A percentile compares a stretch with the other conserved stretches of the same genome.
phyloP scores from a whole-genome alignment of 2,888 invertebrate species.

The Eupsilia transversa region DNA sequence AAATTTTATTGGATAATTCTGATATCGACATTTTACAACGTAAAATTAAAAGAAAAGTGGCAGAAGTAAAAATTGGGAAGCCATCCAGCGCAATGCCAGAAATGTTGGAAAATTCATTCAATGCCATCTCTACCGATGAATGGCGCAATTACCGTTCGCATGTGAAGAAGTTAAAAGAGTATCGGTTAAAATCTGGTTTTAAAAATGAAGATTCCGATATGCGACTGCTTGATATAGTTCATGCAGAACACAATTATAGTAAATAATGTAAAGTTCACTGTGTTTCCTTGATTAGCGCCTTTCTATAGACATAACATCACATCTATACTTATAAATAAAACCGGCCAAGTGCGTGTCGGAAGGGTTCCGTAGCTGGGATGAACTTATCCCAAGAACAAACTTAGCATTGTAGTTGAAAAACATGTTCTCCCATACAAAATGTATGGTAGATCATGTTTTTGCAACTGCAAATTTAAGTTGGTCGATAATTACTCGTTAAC shows the following conservation, averaged over 20 bases:
- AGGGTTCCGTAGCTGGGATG: no score
- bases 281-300: background rate
- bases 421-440: no score
- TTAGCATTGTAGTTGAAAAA: no score
- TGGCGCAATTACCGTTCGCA: background rate
- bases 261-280: slow-evolving; percentile 1
- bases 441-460: no score
- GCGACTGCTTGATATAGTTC: slow-evolving; percentile 3
- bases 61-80: background rate
- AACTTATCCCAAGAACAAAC: no score
- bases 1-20: background rate
- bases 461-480: no score
- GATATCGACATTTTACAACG: slow-evolving; percentile 2
- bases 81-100: background rate
- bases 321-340: no score
- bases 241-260: slow-evolving; percentile 14
- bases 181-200: background rate
- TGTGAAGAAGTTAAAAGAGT: slow-evolving; percentile 6
- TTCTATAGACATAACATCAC: background rate
- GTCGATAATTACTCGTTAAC: no score
- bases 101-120: background rate
- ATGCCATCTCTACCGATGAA: background rate
- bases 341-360: no score
- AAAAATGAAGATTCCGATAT: background rate
- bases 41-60: slow-evolving; percentile 5